Conservation (phyloP, 1,140 invertebrate species). For the Asobara japonica region DNA sequence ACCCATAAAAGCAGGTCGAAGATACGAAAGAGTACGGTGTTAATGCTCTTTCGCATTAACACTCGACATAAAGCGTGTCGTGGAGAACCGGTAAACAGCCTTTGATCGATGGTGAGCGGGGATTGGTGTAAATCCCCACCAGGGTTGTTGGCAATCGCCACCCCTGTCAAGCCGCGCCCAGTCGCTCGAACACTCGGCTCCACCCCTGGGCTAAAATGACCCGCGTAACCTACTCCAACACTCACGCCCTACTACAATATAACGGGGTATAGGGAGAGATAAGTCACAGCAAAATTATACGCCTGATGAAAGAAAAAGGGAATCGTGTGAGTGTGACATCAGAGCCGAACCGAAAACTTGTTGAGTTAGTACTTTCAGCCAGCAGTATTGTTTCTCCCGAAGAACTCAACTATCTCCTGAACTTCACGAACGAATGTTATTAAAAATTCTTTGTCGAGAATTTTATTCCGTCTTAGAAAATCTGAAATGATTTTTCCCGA, state of each 20-base stretch:
- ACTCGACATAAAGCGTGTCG: conserved; percentile 58
- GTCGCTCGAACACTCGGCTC: conserved; percentile 41
- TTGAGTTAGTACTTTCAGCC: too few species aligned
- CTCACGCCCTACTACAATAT: background rate
- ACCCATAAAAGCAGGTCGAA: background rate
- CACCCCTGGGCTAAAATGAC: conserved; percentile 47
- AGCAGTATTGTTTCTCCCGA: too few species aligned
- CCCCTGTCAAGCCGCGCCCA: conserved; percentile 24
- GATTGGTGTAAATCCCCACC: conserved; percentile 48
- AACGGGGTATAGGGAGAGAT: too few species aligned
- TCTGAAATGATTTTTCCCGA: too few species aligned
- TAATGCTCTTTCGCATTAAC: conserved; percentile 65
- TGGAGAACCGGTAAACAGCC: conserved; percentile 46
- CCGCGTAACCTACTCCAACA: conserved; percentile 11
- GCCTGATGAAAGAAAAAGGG: too few species aligned
- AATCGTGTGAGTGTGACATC: too few species aligned
- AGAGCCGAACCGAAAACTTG: too few species aligned
- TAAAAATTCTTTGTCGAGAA: too few species aligned
- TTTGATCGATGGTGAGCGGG: conserved; percentile 58
- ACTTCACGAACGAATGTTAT: too few species aligned
- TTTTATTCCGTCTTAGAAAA: too few species aligned
- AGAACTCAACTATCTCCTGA: too few species aligned
- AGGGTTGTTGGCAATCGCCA: conserved; percentile 31
- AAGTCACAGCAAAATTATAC: too few species aligned
- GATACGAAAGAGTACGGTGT: conserved; percentile 52